Conservation (phyloP, 2,113 vertebrate genomes). For the Dinomys branickii region DNA sequence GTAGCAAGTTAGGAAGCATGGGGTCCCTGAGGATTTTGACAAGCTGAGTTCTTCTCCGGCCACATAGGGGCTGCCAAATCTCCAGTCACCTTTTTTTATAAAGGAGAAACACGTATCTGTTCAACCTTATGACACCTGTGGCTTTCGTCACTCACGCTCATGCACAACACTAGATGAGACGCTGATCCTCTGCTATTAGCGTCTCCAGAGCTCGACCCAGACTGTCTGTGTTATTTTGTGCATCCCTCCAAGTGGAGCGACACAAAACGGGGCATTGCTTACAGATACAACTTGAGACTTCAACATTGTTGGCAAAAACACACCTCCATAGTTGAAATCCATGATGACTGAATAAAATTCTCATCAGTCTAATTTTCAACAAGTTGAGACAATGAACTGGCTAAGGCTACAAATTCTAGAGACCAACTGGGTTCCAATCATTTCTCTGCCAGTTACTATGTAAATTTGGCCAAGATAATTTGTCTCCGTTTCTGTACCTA, state of each 20-base stretch:
- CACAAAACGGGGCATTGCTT: not conserved
- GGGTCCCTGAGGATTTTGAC: not conserved
- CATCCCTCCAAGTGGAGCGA: not conserved
- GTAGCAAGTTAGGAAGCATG: not conserved
- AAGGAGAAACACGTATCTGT: not conserved
- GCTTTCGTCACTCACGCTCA: not conserved
- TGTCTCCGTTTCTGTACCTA: not conserved
- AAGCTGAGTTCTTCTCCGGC: not conserved
- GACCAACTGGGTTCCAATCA: not conserved
- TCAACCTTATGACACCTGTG: not conserved
- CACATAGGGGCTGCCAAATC: not conserved
- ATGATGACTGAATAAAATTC: not conserved
- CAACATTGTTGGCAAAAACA: constrained; percentile 6
- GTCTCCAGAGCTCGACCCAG: not conserved
- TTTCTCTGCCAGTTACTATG: not conserved
- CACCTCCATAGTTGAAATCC: not conserved
- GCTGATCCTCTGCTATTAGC: not conserved
- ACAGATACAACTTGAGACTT: not conserved
- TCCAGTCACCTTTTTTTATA: not conserved
- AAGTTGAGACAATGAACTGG: not conserved
- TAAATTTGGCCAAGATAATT: not conserved
- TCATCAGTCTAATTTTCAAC: not conserved
- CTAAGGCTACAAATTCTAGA: not conserved
- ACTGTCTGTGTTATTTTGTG: not conserved
- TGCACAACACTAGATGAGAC: not conserved